Conservation (phyloP, 1,140 invertebrate species). For the Bathynomus jamesi region DNA sequence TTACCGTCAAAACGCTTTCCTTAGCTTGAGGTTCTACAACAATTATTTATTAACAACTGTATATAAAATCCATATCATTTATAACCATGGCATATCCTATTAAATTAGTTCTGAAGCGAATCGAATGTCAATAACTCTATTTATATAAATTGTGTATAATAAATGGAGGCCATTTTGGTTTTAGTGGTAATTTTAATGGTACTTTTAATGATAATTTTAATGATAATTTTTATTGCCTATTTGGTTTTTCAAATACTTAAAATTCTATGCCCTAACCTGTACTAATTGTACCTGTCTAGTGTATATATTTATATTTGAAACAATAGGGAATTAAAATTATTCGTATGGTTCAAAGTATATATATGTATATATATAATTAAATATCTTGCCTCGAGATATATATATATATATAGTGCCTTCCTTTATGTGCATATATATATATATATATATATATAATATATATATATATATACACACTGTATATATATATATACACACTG, state of each 20-base stretch:
- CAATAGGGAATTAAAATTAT: too few relatives aligned
- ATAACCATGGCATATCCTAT: too few relatives aligned
- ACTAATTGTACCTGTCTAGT: not conserved
- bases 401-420: constrained; percentile 3
- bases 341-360: not conserved
- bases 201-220: not conserved
- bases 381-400: too few relatives aligned
- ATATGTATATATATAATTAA: not conserved
- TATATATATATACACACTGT: not conserved
- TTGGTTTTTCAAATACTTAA: not conserved
- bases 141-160: too few relatives aligned
- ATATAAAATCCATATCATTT: too few relatives aligned
- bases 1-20: too few relatives aligned
- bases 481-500: not conserved
- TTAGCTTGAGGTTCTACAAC: too few relatives aligned
- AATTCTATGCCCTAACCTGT: not conserved
- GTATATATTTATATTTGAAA: too few relatives aligned
- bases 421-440: not conserved
- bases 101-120: too few relatives aligned
- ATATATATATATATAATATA: not conserved
- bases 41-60: too few relatives aligned
- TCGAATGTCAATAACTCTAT: too few relatives aligned
- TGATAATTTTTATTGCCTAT: not conserved
- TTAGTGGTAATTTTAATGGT: not conserved
- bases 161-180: too few relatives aligned